phyloP scores from a whole-genome alignment of 2,797 vertebrate species.

The Parambassis ranga region DNA sequence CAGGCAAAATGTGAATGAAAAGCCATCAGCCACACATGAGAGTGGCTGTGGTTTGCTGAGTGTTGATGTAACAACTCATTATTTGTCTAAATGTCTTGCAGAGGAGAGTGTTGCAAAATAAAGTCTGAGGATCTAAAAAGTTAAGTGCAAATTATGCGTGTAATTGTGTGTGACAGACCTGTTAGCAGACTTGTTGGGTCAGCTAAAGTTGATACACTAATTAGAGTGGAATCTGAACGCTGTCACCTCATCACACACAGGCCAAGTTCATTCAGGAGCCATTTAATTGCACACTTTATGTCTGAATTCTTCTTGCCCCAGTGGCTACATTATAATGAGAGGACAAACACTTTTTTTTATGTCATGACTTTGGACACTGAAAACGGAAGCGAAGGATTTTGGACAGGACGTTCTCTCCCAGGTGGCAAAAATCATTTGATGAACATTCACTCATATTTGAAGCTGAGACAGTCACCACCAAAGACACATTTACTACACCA shows the following conservation, averaged over 20 bases:
- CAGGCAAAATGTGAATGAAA: neutral
- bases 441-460: constrained; percentile 12
- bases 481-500: constrained; percentile 77
- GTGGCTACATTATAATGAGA: constrained; percentile 55
- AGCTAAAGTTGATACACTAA: constrained; percentile 63
- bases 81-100: too few species aligned
- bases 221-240: constrained; percentile 67
- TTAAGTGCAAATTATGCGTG: too few species aligned
- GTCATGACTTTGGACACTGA: constrained; percentile 30
- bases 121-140: too few species aligned
- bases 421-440: constrained; percentile 27
- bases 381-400: constrained; percentile 18
- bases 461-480: constrained; percentile 51
- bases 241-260: constrained; percentile 54
- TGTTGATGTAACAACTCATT: too few species aligned
- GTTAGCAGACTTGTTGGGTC: constrained; percentile 30
- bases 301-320: constrained; percentile 62
- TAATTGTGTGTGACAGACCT: constrained; percentile 17
- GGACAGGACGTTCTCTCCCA: constrained; percentile 22
- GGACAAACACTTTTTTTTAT: constrained; percentile 61
- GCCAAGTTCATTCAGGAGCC: constrained; percentile 68
- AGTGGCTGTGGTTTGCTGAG: too few species aligned
- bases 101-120: too few species aligned
- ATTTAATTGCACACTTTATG: constrained; percentile 77
- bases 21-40: neutral